Conservation (phyloP, 30 jellyfish, hydroid and myxozoan genomes). For the Turritopsis rubra region DNA sequence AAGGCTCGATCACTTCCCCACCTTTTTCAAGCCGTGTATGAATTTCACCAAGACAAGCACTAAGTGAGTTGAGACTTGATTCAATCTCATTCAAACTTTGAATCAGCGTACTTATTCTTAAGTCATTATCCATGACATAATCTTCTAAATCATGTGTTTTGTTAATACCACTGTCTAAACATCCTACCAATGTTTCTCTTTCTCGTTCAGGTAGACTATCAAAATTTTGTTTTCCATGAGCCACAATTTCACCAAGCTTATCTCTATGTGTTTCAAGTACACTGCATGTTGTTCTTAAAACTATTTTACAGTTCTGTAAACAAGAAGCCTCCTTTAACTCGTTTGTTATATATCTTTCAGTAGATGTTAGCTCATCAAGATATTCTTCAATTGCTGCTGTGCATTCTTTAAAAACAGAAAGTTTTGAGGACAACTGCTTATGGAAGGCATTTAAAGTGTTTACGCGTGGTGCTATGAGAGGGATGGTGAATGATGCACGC, state of each 20-base stretch:
- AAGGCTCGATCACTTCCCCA: neutral
- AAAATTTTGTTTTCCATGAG: neutral
- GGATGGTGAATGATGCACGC: neutral
- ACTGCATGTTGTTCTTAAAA: neutral
- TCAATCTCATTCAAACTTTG: neutral
- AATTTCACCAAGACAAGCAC: neutral
- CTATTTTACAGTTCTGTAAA: conserved; percentile 6
- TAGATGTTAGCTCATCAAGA: neutral
- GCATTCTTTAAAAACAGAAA: neutral
- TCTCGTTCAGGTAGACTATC: conserved; percentile 9
- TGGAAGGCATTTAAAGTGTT: neutral
- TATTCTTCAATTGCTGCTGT: neutral
- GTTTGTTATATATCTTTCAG: neutral
- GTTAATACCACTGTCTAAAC: neutral
- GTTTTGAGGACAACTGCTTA: neutral
- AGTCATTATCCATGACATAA: neutral
- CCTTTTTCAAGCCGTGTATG: neutral
- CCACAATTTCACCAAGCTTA: neutral
- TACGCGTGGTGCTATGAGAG: neutral
- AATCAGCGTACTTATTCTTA: neutral
- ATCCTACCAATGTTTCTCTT: conserved; percentile 9
- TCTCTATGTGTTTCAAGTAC: conserved; percentile 7
- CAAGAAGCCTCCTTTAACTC: conserved; percentile 1
- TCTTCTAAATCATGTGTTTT: conserved; percentile 11
- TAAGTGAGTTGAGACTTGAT: neutral